Base-by-base conservation (phyloP, 2,797 vertebrate genomes). In the Mormyrops attenuatus region DNA sequence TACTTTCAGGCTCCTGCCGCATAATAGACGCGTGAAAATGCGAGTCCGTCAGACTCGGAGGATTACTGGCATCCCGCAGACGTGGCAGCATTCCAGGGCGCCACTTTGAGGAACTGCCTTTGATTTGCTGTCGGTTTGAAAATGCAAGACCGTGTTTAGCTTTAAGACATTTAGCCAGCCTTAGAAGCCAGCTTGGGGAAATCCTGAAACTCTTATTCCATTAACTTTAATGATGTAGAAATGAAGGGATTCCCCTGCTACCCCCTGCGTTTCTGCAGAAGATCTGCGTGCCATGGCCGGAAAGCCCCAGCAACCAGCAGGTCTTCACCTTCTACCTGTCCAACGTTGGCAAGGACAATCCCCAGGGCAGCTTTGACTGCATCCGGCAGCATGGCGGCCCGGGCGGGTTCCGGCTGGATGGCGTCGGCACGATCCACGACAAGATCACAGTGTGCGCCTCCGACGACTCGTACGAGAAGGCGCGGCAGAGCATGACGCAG, bases 361-460 rank as follows among this genome's bases (percentile, higher is more conserved):
- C 97, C 0, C 95, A 98, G 13, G 97, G 97, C 13, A 98, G 97
- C 91, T 98, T 98, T 4, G 97, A 99, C 94, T 98, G 97, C 34
- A 94, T 99, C 92, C 96, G 97, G 89, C 97, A 98, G 90, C 97
- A 95, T 66, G 92, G 93, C 22, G 94, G 97, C 93, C 93, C 91
- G 49, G 96, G 96, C 50, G 94, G 94, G 15, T 91, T 95, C 69
- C 96, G 95, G 26, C 90, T 97, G 92, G 94, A 93, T 6, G 94
- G 93, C 91, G 92, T 96, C 2, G 95, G 94, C 49, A 93, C 95
- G 94, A 97, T 99, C 92, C 97, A 97, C 95, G 97, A 98, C 92
- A 98, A 98, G 93, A 96, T 99, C 95, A 98, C 97, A 0, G 96
- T 99, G 91, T 97, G 97, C 0, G 98, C 98, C 22, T 98, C 97